Base-by-base conservation (phyloP, 2,888 invertebrate species). In the Heteromyza rotundicornis region DNA sequence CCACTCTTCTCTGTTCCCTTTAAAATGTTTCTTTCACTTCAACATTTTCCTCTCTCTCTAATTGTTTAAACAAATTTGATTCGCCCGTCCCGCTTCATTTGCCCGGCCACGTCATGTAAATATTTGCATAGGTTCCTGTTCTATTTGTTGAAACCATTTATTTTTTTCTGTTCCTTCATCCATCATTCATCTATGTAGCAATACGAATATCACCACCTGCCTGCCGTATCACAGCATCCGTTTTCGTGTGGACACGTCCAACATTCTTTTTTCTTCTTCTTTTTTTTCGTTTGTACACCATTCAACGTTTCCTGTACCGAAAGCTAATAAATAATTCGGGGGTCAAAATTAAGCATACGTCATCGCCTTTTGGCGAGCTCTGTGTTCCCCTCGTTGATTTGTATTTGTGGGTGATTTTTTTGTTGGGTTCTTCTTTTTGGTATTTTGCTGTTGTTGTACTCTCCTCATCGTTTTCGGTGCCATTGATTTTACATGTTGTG, bases 401-500 rank as follows among this genome's bases (percentile, higher is more conserved):
- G 40, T 40, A n/a, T 40, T 40, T 40, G 50, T 50, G 50, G 20
- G 20, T 44, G 27, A 27, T 57, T 60, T 60, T 59, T 49, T 50
- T n/a, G n/a, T n/a, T n/a, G n/a, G n/a, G n/a, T n/a, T 20, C 22
- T 47, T 55, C 47, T 63, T 51, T 59, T 19, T 27, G 16, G 10
- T n/a, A 23, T 2, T 23, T 5, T 22, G 8, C 23, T 52, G 22
- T 36, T 20, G 24, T 36, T 60, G 52, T 44, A n/a, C 20, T 55
- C 27, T 60, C 20, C 58, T n/a, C 16, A 35, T 60, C 49, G 5
- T 54, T 47, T 24, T 56, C 50, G 36, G 36, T 64, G 49, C 36
- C 54, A 78, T 76, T 79, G 78, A 75, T 79, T 78, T 76, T 77
- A 74, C 80, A 78, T 76, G 79, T 73, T 76, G 70, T 78, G 78